Base-by-base conservation (phyloP, 2,888 invertebrate genomes). In the Hypena proboscidalis region DNA sequence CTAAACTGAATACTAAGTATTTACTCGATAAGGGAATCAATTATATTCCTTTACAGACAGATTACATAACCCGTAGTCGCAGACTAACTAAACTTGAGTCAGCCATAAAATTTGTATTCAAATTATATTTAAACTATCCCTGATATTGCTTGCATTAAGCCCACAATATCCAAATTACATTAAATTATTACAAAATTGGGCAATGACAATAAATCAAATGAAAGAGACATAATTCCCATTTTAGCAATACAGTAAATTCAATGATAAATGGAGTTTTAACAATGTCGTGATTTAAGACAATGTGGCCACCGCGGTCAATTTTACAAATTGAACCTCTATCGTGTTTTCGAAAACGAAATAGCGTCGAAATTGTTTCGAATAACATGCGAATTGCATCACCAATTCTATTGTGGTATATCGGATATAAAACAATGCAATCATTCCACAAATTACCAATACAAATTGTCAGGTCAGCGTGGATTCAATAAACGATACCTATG, bases 381-480 rank as follows among this genome's bases (percentile, higher is more conserved):
- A 67, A 68, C 70, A 72, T 63, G 45, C 55, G 58, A 62, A n/a
- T 80, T 78, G 73, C 77, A 69, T 72, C 67, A 77, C 63, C 63
- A 59, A 55, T 49, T 62, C 58, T 61, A 69, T 70, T 74, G 70
- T 70, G 61, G 58, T 66, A 55, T 58, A 63, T 64, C 58, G 48
- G 59, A 51, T 52, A 64, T 65, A 70, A 77, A 78, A 77, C 76
- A 79, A 77, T 75, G 66, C 63, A 75, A 74, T 75, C 68, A 74
- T 70, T 53, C 42, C 22, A 49, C 48, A 55, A 62, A 49, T 43
- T 65, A 53, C 52, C 50, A 65, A 56, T 49, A 47, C 56, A 63
- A 65, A 71, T 56, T 62, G 59, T 68, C 62, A 53, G 46, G 32
- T 54, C 41, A 48, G 44, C 45, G 39, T 50, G 62, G 59, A 67